Percentiles rank a stretch among this genome's conserved stretches.
These are phyloP conservation scores for Pegoplata infirma DNA, from an alignment of 2,888 invertebrate species.

Conservation along the genomic window DNA sequence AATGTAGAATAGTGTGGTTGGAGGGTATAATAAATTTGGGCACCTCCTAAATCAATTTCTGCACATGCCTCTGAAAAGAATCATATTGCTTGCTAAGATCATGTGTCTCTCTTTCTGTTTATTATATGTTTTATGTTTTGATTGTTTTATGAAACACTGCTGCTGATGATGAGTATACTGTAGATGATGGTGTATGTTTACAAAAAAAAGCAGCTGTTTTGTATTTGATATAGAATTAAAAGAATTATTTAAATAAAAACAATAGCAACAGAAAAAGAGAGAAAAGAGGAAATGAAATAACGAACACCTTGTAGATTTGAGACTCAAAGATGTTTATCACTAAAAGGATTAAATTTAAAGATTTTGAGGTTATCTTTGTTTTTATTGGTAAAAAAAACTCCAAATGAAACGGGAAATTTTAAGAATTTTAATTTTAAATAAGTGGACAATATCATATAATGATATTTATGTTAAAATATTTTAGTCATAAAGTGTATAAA, in stretches of 20 bases:
- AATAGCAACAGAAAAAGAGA: neutral
- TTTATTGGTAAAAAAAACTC: too few species aligned
- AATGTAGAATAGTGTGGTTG: too few species aligned
- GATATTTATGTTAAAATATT: too few species aligned
- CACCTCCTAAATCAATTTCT: too few species aligned
- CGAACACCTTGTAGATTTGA: constrained; percentile 32
- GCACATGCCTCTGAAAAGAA: too few species aligned
- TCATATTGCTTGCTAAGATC: constrained; percentile 36
- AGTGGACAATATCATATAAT: too few species aligned
- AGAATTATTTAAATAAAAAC: neutral
- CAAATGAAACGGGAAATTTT: too few species aligned
- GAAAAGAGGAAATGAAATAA: constrained; percentile 30
- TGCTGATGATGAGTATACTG: constrained; percentile 9
- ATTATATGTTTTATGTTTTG: constrained; percentile 10
- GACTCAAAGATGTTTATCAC: constrained; percentile 8
- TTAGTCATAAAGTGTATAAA: too few species aligned
- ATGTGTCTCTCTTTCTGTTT: constrained; percentile 26
- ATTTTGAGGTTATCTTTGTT: too few species aligned
- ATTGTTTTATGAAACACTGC: constrained; percentile 6
- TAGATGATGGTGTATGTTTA: constrained; percentile 19
- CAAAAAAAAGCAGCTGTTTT: constrained; percentile 43
- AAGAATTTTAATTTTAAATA: too few species aligned
- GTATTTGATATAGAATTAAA: constrained; percentile 10
- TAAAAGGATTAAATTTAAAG: constrained; percentile 1
- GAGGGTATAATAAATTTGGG: too few species aligned